phyloP scores from a whole-genome alignment of 2,888 invertebrate species.

The Scaptomyza flava region DNA sequence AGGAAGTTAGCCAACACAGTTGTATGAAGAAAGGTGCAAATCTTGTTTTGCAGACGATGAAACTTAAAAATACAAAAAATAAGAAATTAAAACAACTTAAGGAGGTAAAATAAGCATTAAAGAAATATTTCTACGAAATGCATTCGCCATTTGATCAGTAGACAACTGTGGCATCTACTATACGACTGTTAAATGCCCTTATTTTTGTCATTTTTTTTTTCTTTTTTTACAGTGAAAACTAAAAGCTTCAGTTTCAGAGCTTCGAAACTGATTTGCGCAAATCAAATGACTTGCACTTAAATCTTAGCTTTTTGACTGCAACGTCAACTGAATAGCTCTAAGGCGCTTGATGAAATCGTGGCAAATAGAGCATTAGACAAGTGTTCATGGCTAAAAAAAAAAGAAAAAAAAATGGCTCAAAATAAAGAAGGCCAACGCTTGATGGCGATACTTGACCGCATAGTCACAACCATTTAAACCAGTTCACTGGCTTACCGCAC shows the following conservation, averaged over 20 bases:
- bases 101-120: slow-evolving; percentile 3
- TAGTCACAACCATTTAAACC: slow-evolving; percentile 61
- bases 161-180: not conserved
- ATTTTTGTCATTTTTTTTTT: too few relatives aligned
- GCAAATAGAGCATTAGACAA: slow-evolving; percentile 13
- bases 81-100: slow-evolving; percentile 3
- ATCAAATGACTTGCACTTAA: too few relatives aligned
- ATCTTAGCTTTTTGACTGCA: not conserved
- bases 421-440: slow-evolving; percentile 55
- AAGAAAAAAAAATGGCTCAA: not conserved
- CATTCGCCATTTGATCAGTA: not conserved
- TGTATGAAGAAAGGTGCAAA: slow-evolving; percentile 18
- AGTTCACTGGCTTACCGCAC: slow-evolving; percentile 51
- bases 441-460: slow-evolving; percentile 30
- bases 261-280: not conserved
- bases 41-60: slow-evolving; percentile 34
- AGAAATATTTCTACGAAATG: not conserved
- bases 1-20: slow-evolving; percentile 30
- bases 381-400: not conserved
- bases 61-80: not conserved
- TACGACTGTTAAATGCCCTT: not conserved
- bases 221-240: too few relatives aligned
- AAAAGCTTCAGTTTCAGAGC: not conserved
- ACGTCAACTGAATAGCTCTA: not conserved
- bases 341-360: not conserved